Percentiles rank a stretch among this genome's conserved stretches.
Evolutionary conservation across 2,797 vertebrate genomes (phyloP).

Genomic region (Gymnodraco acuticeps): DNA sequence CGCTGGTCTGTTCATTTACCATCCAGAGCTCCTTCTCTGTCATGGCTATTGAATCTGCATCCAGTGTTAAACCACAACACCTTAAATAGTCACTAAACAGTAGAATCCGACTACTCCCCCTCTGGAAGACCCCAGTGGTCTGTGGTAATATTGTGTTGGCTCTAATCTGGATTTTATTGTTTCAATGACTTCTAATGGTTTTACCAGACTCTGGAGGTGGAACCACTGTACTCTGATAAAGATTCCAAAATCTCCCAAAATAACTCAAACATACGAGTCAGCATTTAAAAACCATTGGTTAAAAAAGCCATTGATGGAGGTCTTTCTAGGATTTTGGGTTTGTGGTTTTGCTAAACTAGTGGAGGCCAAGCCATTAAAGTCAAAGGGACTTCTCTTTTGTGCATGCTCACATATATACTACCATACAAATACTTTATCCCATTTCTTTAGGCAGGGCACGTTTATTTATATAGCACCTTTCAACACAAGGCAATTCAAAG

Average conservation of each 20-base stretch:
- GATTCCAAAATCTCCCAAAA: neutral
- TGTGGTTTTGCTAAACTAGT: neutral
- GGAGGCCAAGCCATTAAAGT: neutral
- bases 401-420: no score
- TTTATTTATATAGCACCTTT: no score
- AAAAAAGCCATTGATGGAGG: constrained; percentile 2
- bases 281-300: neutral
- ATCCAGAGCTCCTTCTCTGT: no score
- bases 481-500: no score
- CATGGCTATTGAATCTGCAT: neutral
- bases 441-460: no score
- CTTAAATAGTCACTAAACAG: constrained; percentile 37
- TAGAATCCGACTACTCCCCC: neutral
- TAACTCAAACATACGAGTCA: constrained; percentile 10
- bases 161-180: constrained; percentile 31
- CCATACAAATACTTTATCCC: no score
- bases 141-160: constrained; percentile 17
- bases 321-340: constrained; percentile 13
- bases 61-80: constrained; percentile 15
- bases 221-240: neutral
- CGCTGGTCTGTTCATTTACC: neutral
- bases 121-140: constrained; percentile 20
- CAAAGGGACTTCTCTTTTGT: neutral
- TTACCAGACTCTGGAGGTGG: constrained; percentile 15
- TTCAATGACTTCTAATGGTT: constrained; percentile 22